phyloP scores from a whole-genome alignment of 2,797 vertebrate species.

The Hoplostethus atlanticus region DNA sequence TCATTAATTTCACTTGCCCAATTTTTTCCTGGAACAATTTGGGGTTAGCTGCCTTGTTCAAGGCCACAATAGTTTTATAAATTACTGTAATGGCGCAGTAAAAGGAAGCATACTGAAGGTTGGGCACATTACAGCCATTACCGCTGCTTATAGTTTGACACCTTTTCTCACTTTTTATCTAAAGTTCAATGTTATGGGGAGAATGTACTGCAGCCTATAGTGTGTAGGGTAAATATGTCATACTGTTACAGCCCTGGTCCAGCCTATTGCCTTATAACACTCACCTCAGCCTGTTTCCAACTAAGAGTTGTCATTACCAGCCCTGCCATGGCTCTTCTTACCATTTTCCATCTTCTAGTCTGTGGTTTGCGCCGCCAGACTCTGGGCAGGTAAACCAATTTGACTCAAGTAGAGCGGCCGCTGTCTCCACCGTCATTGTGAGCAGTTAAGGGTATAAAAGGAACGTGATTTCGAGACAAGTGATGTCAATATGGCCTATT shows the following conservation, averaged over 20 bases:
- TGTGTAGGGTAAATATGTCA: background rate
- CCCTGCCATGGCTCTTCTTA: background rate
- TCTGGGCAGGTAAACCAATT: constrained; percentile 10
- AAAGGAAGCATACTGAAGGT: constrained; percentile 14
- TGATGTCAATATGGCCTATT: constrained; percentile 50
- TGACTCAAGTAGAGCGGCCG: constrained; percentile 39
- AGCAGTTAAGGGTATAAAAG: constrained; percentile 50
- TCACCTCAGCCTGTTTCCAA: constrained; percentile 12
- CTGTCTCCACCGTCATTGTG: constrained; percentile 31
- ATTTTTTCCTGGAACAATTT: constrained; percentile 16
- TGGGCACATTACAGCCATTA: constrained; percentile 18
- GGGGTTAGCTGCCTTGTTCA: constrained; percentile 24
- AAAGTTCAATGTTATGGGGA: constrained; percentile 9
- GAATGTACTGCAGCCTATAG: background rate
- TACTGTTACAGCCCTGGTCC: background rate
- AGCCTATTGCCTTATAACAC: background rate
- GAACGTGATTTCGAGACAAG: constrained; percentile 42
- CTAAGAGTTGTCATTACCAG: constrained; percentile 3
- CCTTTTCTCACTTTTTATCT: background rate
- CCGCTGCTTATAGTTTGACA: background rate
- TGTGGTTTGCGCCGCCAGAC: background rate
- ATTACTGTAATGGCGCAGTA: constrained; percentile 12
- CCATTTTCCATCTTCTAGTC: background rate
- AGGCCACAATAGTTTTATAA: constrained; percentile 23
- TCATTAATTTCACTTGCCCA: background rate